Base-by-base conservation (phyloP, 2,888 invertebrate species). In the Mamestra brassicae region DNA sequence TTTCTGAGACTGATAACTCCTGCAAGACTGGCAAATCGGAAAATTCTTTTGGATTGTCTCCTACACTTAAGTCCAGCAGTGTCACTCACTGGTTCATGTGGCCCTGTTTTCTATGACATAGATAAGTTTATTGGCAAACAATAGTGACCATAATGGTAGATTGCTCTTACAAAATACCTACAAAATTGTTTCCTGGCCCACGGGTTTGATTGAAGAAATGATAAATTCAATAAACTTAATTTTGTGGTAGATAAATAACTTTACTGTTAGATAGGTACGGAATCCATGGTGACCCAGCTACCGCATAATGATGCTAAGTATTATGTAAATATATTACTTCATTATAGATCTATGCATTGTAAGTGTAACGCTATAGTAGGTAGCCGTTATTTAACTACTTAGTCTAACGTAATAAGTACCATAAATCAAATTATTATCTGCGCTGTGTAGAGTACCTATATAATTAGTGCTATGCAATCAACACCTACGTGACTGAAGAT, bases 401-500 rank as follows among this genome's bases (percentile, higher is more conserved):
- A 54, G 45, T 45, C 26, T 55, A 52, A 62, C 26, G 42, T 66
- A 78, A 74, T 50, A 65, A 54, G 4, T 42, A 38, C 7, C 42
- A 26, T 67, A 50, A 66, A 52, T 54, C 7, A 57, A 76, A 76
- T 76, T 54, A 66, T 54, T 58, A 58, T 54, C 76, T 78, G 7
- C n/a, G 7, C n/a, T 38, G 55, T 17, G 11, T 47, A 60, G 13
- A 63, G 79, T 58, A 42, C 17, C 52, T 58, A 26, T 52, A 57
- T 67, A 63, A 80, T 80, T 70, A 84, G 26, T 60, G 17, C 55
- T 69, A 58, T 45, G 36, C 63, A 79, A 71, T 77, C 68, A 63
- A 85, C 57, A 71, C 77, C 70, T 76, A 77, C 83, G 77, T 83
- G 73, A 54, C 65, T 57, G 38, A 70, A 76, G 69, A 65, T 38